Evolutionary conservation across 2,888 invertebrate genomes (phyloP), one percentile per base, ranked within the genome.

Genomic region (Tetramorium bicarinatum): DNA sequence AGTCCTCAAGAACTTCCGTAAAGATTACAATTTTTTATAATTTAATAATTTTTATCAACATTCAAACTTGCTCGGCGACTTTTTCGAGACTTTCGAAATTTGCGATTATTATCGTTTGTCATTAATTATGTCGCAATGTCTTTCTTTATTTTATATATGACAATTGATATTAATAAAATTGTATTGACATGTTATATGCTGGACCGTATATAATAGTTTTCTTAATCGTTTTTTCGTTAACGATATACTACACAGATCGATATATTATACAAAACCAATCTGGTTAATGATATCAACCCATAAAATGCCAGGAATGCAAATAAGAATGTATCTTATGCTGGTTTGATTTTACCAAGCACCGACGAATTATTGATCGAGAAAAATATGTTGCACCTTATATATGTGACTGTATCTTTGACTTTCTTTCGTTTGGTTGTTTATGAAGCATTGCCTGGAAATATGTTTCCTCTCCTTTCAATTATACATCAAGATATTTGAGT

Each of bases 1-100:
- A 29, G 0, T 87, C 81, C 67, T 81, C 69, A 71, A 74, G 82
- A 87, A 75, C 81, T 89, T 90, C 87, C 85, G 84, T 56, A 64
- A 18, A 29, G 13, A 25, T 34, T 6, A 44, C 44, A 18, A 29
- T 11, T 41, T 75, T 44, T 21, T 47, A 0, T 44, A 44, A 75
- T 29, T 9, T 29, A 61, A 61, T 74, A n/a, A 44, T n/a, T 74
- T 29, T 3, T 7, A 15, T 74, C 15, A n/a, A 34, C 34, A n/a
- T n/a, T 47, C 9, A 7, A 72, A 1, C 18, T 18, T 52, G 0
- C 21, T 54, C 15, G 29, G 4, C 9, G 2, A 34, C 0, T n/a
- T 49, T 49, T 49, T 15, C n/a, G 49, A 69, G 29, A 34, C 34
- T 69, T 75, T 34, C 15, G 8, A 66, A 66, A 44, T 15, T 25